These are phyloP conservation scores for Onchidella celtica DNA, from an alignment of 2,888 invertebrate genomes.

Conservation along the genomic window DNA sequence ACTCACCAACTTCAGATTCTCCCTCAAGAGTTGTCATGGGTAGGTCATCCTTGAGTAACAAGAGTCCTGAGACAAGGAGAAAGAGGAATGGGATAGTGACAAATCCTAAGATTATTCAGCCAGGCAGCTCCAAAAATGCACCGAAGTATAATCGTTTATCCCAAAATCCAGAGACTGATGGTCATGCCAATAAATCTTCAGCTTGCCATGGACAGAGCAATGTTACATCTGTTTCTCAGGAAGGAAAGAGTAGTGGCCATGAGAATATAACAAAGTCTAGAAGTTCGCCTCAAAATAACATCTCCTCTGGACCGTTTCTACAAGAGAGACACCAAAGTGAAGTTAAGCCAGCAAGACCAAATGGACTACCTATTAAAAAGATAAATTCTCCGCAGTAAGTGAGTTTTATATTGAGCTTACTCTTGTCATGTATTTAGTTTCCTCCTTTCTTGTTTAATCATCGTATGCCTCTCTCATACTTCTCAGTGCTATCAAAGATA, in stretches of 20 bases:
- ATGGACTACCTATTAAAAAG: conserved; percentile 47
- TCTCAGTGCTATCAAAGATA: too few species aligned
- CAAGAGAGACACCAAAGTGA: not conserved
- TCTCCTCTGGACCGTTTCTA: not conserved
- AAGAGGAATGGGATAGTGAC: conserved; percentile 80
- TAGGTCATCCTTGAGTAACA: conserved; percentile 52
- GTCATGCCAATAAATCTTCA: not conserved
- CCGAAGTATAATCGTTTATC: conserved; percentile 22
- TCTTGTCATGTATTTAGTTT: not conserved
- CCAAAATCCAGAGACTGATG: not conserved
- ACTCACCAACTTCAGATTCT: conserved; percentile 53
- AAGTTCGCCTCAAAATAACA: not conserved
- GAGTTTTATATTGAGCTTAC: not conserved
- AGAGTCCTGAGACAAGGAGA: conserved; percentile 77
- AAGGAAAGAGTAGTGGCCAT: not conserved
- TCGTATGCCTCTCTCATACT: not conserved
- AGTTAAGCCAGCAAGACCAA: conserved; percentile 40
- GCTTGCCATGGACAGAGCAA: not conserved
- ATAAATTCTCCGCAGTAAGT: conserved; percentile 44
- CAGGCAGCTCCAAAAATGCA: conserved; percentile 20
- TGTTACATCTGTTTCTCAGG: not conserved
- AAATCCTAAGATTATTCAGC: conserved; percentile 77
- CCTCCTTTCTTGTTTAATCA: not conserved
- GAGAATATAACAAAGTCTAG: not conserved
- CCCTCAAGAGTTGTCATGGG: conserved; percentile 62